Evolutionary conservation across 2,888 invertebrate species (phyloP).

Genomic region (Calameuta filiformis): DNA sequence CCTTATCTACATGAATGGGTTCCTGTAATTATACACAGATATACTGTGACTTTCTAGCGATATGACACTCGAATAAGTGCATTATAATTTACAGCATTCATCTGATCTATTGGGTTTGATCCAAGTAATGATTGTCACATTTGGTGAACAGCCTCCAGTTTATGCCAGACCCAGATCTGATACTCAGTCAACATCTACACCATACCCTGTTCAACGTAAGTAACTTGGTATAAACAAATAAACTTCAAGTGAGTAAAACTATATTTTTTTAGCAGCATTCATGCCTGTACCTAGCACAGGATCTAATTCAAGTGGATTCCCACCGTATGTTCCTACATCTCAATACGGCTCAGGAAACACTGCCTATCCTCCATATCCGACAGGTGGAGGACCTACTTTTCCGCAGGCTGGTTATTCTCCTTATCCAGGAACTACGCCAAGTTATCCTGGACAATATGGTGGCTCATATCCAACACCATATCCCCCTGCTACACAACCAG

Average conservation of each 20-base stretch:
- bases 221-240: constrained; percentile 14
- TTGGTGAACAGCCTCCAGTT: constrained; percentile 96
- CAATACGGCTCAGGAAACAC: constrained; percentile 38
- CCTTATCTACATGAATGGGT: constrained; percentile 98
- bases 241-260: not conserved
- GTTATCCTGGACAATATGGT: constrained; percentile 68
- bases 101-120: constrained; percentile 91
- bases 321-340: constrained; percentile 46
- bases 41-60: not conserved
- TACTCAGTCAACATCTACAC: constrained; percentile 55
- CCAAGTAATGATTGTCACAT: constrained; percentile 90
- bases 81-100: constrained; percentile 66
- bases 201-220: constrained; percentile 71
- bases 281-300: constrained; percentile 62
- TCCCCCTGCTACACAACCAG: constrained; percentile 53
- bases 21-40: constrained; percentile 68
- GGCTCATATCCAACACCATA: constrained; percentile 60
- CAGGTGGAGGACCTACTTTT: constrained; percentile 47
- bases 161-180: constrained; percentile 78
- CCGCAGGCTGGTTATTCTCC: constrained; percentile 66
- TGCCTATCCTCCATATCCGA: constrained; percentile 55
- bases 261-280: constrained; percentile 53
- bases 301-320: constrained; percentile 30
- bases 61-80: not conserved
- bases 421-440: constrained; percentile 69